Evolutionary conservation across 1,140 invertebrate species (phyloP), one percentile per base, ranked within the genome.

Genomic region (Campodea augens): DNA sequence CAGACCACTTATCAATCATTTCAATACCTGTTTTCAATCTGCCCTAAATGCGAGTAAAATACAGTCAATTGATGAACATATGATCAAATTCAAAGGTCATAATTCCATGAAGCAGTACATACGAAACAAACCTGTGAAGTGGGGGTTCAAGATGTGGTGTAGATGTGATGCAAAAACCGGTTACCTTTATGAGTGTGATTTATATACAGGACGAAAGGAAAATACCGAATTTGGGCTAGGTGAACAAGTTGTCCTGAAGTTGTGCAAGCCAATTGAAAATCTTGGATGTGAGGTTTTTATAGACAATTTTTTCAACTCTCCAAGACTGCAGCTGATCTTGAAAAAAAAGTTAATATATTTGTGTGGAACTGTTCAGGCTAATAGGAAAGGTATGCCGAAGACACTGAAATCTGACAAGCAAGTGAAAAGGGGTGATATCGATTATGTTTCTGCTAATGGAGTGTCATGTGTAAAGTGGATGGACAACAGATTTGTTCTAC

Each of bases 141-240:
- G n/a, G 41, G 41, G 41, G 12, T 25, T 43, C 41, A 43, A 43
- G 18, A 43, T 43, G 41, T 43, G 41, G 21, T 43, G 24, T 15
- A 25, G 39, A 25, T 21, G 18, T 43, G 41, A 43, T 25, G 13
- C 5, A 21, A 25, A 25, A 25, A 43, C 41, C 15, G 41, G 21
- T 23, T 43, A 20, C 22, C 13, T 41, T 3, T 19, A 3, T 19
- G 2, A 20, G n/a, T 5, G 22, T 41, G 15, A 18, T 4, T 21
- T 43, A n/a, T 43, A 25, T 3, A 43, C 41, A n/a, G 18, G 41
- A 25, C n/a, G n/a, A 25, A 43, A 43, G n/a, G 15, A 5, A 25
- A 5, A 5, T 25, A n/a, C 22, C 2, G 23, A 43, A 3, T 4
- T 3, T 4, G 36, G 36, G 3, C 36, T 37, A 4, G 36, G 36